Conservation (phyloP, 2,888 invertebrate species). For the Drosophila mulleri region DNA sequence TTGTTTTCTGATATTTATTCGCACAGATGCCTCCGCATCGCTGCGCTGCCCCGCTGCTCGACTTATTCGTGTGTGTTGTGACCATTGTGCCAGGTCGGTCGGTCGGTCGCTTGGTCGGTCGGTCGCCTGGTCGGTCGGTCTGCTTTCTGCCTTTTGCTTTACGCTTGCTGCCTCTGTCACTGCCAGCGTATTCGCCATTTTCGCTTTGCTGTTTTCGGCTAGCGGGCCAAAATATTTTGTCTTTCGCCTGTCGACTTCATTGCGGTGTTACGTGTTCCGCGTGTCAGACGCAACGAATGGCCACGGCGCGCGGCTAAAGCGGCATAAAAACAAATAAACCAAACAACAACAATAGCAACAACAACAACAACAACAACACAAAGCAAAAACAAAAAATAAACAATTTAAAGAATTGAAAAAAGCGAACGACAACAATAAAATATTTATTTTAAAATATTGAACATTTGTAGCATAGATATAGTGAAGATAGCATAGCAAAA, state of each 20-base stretch:
- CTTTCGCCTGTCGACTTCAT: constrained; percentile 81
- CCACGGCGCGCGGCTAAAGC: constrained; percentile 62
- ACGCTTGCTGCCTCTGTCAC: constrained; percentile 29
- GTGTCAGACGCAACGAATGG: constrained; percentile 82
- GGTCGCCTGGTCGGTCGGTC: constrained; percentile 3
- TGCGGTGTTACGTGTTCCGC: constrained; percentile 86
- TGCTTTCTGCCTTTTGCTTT: constrained; percentile 28
- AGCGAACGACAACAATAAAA: constrained; percentile 48
- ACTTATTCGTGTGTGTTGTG: constrained; percentile 38
- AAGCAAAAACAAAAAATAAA: constrained; percentile 8
- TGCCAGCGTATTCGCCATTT: constrained; percentile 64
- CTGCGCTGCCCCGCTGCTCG: constrained; percentile 3
- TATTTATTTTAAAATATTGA: constrained; percentile 37
- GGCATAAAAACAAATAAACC: constrained; percentile 46
- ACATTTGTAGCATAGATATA: constrained; percentile 47
- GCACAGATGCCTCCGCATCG: constrained; percentile 29
- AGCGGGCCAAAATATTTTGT: constrained; percentile 77
- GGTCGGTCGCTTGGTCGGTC: not conserved
- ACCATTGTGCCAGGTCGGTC: constrained; percentile 46
- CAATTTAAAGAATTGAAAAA: constrained; percentile 20
- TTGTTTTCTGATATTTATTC: constrained; percentile 24
- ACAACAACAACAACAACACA: constrained; percentile 1
- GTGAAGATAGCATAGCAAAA: constrained; percentile 35
- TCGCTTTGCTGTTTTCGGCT: constrained; percentile 73
- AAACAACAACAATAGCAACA: constrained; percentile 8